A percentile compares a stretch with the other conserved stretches of the same genome.
These are phyloP conservation scores for Diprion similis DNA, from an alignment of 1,140 invertebrate species.

Conservation along the genomic window DNA sequence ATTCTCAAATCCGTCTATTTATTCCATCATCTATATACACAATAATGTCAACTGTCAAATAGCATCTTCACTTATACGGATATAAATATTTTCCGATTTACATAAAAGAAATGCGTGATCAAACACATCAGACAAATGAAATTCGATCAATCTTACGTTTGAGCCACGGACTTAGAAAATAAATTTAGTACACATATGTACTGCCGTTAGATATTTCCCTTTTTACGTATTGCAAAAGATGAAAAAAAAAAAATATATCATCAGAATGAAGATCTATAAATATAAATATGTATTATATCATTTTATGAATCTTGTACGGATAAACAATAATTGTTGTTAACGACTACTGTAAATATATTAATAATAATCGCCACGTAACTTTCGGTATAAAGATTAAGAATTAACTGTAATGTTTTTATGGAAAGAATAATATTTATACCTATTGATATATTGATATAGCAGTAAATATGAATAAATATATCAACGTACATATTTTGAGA, in stretches of 20 bases:
- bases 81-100: conserved; percentile 18
- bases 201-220: background rate
- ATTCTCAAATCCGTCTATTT: background rate
- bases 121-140: no score
- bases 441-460: conserved; percentile 11
- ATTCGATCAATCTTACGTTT: no score
- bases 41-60: no score
- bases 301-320: conserved; percentile 26
- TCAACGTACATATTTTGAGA: background rate
- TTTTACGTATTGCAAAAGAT: conserved; percentile 10
- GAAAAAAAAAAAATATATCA: conserved; percentile 12
- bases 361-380: conserved; percentile 29
- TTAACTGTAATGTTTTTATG: conserved; percentile 46
- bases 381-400: conserved; percentile 28
- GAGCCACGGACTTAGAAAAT: background rate
- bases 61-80: background rate
- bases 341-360: conserved; percentile 37
- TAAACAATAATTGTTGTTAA: conserved; percentile 34
- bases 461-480: conserved; percentile 33
- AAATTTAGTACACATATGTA: conserved; percentile 23
- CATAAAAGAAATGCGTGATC: conserved; percentile 14
- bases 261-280: conserved; percentile 23
- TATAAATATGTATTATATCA: conserved; percentile 41
- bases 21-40: background rate
- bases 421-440: conserved; percentile 42